Evolutionary conservation across 2,113 vertebrate genomes (phyloP).

Genomic region (Labeo rohita): DNA sequence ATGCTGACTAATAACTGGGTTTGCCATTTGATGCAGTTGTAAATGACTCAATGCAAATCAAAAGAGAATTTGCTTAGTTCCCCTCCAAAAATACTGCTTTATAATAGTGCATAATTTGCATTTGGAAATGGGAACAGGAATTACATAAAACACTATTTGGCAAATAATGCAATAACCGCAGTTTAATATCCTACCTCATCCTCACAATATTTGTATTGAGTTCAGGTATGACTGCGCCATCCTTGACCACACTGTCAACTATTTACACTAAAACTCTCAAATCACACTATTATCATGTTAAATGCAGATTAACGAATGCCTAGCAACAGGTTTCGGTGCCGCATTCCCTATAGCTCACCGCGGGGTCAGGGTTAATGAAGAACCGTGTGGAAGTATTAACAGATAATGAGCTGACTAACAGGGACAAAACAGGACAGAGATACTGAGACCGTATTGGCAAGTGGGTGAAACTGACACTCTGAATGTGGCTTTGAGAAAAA

Average conservation of each 20-base stretch:
- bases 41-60: background rate
- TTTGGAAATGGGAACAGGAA: background rate
- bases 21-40: background rate
- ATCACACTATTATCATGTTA: constrained; percentile 73
- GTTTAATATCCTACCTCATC: background rate
- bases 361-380: background rate
- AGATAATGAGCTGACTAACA: constrained; percentile 6
- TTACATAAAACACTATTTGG: background rate
- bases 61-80: background rate
- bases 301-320: constrained; percentile 53
- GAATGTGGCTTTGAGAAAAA: constrained; percentile 7
- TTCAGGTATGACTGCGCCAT: constrained; percentile 60
- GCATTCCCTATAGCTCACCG: constrained; percentile 8
- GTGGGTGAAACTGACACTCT: constrained; percentile 14
- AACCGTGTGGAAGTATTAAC: constrained; percentile 17
- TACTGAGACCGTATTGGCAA: constrained; percentile 10
- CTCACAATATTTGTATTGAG: constrained; percentile 3
- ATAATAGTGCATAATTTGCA: background rate
- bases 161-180: background rate
- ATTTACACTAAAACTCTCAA: constrained; percentile 66
- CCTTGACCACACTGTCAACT: constrained; percentile 66
- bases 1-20: background rate
- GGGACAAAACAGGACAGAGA: constrained; percentile 18
- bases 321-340: constrained; percentile 31
- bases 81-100: background rate